phyloP scores from a whole-genome alignment of 1,140 invertebrate species.

The Eriosoma lanigerum region DNA sequence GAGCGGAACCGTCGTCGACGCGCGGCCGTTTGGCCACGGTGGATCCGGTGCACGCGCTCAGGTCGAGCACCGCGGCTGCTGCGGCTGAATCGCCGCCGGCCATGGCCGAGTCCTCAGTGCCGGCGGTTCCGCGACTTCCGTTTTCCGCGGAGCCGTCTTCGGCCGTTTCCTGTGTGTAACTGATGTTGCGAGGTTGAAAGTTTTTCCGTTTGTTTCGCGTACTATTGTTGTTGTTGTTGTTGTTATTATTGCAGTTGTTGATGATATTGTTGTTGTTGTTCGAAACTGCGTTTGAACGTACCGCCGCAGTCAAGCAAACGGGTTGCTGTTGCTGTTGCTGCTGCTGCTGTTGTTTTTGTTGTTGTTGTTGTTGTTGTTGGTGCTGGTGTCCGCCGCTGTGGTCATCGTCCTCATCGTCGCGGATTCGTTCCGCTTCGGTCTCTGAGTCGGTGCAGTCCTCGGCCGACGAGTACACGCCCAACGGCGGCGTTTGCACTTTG shows the following conservation, averaged over 20 bases:
- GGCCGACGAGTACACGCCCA: constrained; percentile 40
- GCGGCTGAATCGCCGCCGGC: constrained; percentile 44
- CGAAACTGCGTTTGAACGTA: background rate
- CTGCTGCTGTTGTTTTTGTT: background rate
- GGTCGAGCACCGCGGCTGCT: constrained; percentile 28
- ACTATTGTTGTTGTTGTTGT: background rate
- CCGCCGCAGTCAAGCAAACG: background rate
- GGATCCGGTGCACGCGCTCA: constrained; percentile 50
- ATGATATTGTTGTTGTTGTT: constrained; percentile 6
- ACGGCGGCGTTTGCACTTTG: constrained; percentile 45
- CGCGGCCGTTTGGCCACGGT: constrained; percentile 47
- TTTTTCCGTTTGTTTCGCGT: constrained; percentile 61
- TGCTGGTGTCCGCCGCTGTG: background rate
- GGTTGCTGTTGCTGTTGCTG: constrained; percentile 7
- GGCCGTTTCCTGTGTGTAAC: constrained; percentile 53
- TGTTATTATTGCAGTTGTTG: constrained; percentile 13
- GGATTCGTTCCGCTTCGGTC: constrained; percentile 17
- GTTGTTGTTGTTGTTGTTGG: background rate
- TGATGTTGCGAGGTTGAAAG: constrained; percentile 61
- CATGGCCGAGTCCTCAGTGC: background rate
- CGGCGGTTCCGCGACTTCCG: background rate
- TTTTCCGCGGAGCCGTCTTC: background rate
- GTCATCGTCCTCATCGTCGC: constrained; percentile 8
- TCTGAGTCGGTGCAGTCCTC: constrained; percentile 40
- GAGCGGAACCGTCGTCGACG: constrained; percentile 49